phyloP scores from a whole-genome alignment of 2,113 vertebrate species.

The Monopterus albus region DNA sequence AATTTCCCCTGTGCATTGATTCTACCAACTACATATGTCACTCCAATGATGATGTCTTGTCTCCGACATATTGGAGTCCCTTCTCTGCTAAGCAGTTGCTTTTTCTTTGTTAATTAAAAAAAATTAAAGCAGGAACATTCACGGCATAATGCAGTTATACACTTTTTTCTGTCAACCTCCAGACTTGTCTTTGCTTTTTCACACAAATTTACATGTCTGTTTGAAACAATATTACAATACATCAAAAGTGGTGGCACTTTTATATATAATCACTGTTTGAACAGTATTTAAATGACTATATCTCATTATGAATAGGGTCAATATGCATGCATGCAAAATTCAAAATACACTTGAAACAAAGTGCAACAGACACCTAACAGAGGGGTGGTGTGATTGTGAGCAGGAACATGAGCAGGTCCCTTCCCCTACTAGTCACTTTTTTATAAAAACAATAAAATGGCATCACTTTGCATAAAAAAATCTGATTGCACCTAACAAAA shows the following conservation, averaged over 20 bases:
- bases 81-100: no score
- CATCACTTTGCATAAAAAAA: conserved; percentile 31
- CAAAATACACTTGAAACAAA: neutral
- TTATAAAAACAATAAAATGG: conserved; percentile 25
- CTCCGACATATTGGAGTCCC: no score
- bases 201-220: no score
- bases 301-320: neutral
- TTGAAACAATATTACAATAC: neutral
- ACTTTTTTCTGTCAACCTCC: no score
- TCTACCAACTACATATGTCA: no score
- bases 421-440: neutral
- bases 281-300: neutral
- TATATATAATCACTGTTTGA: neutral
- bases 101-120: no score
- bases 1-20: no score
- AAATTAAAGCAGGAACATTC: no score
- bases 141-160: no score
- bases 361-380: neutral
- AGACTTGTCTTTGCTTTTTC: no score
- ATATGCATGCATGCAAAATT: neutral
- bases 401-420: conserved; percentile 11
- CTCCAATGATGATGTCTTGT: no score
- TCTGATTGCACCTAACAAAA: conserved; percentile 44
- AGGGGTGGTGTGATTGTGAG: conserved; percentile 22
- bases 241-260: no score